Evolutionary conservation across 2,888 invertebrate genomes (phyloP).

Genomic region (Napeogenes inachia): DNA sequence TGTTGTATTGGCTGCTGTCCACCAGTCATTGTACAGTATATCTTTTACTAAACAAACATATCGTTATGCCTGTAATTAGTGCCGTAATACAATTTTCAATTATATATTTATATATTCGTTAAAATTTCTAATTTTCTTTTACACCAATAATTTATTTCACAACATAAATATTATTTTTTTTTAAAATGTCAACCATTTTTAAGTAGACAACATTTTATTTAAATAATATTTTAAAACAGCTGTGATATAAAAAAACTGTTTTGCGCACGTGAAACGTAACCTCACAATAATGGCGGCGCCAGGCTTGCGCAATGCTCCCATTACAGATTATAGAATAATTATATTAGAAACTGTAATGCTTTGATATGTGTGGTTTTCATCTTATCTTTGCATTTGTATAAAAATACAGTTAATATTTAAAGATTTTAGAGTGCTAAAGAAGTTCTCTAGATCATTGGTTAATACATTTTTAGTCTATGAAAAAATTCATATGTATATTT

Average conservation of each 20-base stretch:
- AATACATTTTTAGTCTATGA: not conserved
- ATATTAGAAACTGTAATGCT: slow-evolving; percentile 25
- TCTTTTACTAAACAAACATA: slow-evolving; percentile 36
- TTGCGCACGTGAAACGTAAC: slow-evolving; percentile 39
- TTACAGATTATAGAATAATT: slow-evolving; percentile 61
- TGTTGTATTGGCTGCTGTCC: slow-evolving; percentile 58
- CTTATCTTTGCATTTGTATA: not conserved
- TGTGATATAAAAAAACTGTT: slow-evolving; percentile 22
- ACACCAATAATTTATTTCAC: no score
- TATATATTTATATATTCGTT: no score
- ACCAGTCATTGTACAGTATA: slow-evolving; percentile 40
- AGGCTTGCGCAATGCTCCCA: slow-evolving; percentile 42
- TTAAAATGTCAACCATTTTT: no score
- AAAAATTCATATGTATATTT: no score
- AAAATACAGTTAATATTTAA: not conserved
- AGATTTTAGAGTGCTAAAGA: not conserved
- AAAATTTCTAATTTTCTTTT: no score
- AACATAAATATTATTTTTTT: no score
- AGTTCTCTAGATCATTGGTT: not conserved
- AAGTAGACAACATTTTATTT: not conserved
- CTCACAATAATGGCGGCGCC: slow-evolving; percentile 64
- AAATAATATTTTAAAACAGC: slow-evolving; percentile 3
- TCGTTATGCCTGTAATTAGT: slow-evolving; percentile 15
- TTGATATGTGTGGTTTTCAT: slow-evolving; percentile 1
- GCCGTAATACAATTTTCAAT: not conserved